Base-by-base conservation (phyloP, 2,888 invertebrate genomes). In the Sinopyrophorus schimmeli region DNA sequence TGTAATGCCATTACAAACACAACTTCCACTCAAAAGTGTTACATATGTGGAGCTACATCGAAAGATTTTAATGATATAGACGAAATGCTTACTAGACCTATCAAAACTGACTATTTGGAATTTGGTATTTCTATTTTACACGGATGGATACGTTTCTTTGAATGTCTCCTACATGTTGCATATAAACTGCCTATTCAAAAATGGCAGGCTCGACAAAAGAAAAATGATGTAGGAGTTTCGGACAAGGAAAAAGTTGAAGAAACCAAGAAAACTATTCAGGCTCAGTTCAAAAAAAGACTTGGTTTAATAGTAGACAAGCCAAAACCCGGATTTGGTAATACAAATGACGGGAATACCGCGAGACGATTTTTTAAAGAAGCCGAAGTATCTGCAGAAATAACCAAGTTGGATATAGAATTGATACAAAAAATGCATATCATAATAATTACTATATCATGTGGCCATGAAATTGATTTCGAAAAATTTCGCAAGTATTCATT, bases 291-390 rank as follows among this genome's bases (percentile, higher is more conserved):
- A 48, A 26, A 51, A 59, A 27, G 63, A 55, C 51, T 58, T 26
- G 61, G 62, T 6, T 41, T 66, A 24, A 16, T 54, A 54, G 64
- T 61, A 35, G 65, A 64, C 65, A 47, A 64, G 12, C 63, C 63
- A 11, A 65, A 63, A 48, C 46, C 55, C 7, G 59, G 58, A 7
- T 61, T 57, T 46, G 63, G 64, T 5, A 63, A 60, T 35, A 59
- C 58, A 0, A 67, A 65, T 28, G 15, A 15, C 2, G 30, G 30
- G 1, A 30, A 30, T n/a, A 30, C 30, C 1, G 15, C 16, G 3
- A 30, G 30, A 6, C 15, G 30, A 9, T 30, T 30, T 9, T 30
- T 30, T 3, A 15, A n/a, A 4, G 16, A 30, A 4, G n/a, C 7
- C 7, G 16, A 30, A 14, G n/a, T 4, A 30, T n/a, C 30, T 6